Base-by-base conservation (phyloP, 2,797 vertebrate species). In the Numenius phaeopus region DNA sequence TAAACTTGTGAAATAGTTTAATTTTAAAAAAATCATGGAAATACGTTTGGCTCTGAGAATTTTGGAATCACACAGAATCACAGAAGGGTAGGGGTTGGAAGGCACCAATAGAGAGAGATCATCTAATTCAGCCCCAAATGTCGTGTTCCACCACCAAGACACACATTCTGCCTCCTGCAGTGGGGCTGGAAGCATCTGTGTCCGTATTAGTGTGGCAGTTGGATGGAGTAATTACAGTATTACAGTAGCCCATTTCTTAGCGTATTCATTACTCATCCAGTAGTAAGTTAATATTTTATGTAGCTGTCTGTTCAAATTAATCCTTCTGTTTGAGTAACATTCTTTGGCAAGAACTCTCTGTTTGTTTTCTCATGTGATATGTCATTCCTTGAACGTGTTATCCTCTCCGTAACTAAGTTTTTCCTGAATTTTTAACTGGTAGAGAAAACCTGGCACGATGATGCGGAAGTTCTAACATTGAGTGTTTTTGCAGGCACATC, bases 361-460 rank as follows among this genome's bases (percentile, higher is more conserved):
- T 22, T 83, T n/a, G 3, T 59, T 54, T 83, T 72, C 64, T 58
- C 6, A 0, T 7, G 39, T 46, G 54, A 3, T 34, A 26, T 4
- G 11, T 42, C 29, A 5, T 71, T 66, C 47, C n/a, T 57, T 40
- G 19, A n/a, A 26, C 0, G 0, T 6, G 7, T n/a, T 79, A 12
- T 3, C 40, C 5, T 69, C 23, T 64, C 34, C 18, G 0, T 40
- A 57, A 9, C 18, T 27, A 13, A 14, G 6, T 42, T 86, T n/a
- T 30, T 54, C 1, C 1, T 49, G 37, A 10, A 30, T 70, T 87
- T 87, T 26, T 21, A 34, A 17, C 24, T 10, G 27, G 0, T 21
- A 30, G n/a, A n/a, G n/a, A 26, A 52, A 5, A 21, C 6, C 4
- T 39, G 14, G 7, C 71, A 12, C 12, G 9, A 2, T 8, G 29